Conservation (phyloP, 1,140 invertebrate genomes). For the Drosophila azteca region DNA sequence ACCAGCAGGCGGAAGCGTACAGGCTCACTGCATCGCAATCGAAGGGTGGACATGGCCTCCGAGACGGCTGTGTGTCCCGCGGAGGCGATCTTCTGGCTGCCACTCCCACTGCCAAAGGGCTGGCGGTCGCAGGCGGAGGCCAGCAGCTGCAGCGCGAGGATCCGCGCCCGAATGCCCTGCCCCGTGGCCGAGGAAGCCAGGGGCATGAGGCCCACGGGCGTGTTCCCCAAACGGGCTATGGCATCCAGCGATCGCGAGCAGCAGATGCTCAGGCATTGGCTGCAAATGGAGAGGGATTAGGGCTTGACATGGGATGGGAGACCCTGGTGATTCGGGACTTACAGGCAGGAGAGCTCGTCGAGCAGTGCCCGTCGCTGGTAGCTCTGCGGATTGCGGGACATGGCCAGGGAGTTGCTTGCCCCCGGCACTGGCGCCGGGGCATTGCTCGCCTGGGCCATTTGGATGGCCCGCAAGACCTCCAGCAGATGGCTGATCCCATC, state of each 20-base stretch:
- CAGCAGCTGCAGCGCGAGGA: constrained; percentile 87
- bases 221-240: constrained; percentile 88
- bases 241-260: constrained; percentile 90
- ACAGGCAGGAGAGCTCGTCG: constrained; percentile 94
- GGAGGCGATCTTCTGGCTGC: constrained; percentile 68
- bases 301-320: too few species aligned
- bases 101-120: constrained; percentile 80
- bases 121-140: constrained; percentile 90
- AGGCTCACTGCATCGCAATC: constrained; percentile 94
- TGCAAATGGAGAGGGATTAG: constrained; percentile 36
- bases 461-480: constrained; percentile 92
- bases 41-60: constrained; percentile 94
- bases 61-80: constrained; percentile 92
- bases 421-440: constrained; percentile 71
- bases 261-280: constrained; percentile 92
- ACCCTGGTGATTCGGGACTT: constrained; percentile 56
- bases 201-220: constrained; percentile 92
- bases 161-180: constrained; percentile 79
- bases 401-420: constrained; percentile 83
- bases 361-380: constrained; percentile 89
- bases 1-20: constrained; percentile 95
- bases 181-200: constrained; percentile 89
- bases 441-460: constrained; percentile 87
- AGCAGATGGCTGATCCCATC: constrained; percentile 92
- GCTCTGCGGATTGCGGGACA: constrained; percentile 85